Percentiles rank a stretch among this genome's conserved stretches.
These are phyloP conservation scores for Trematocara unimaculatum DNA, from an alignment of 2,113 vertebrate species.

Conservation along the genomic window DNA sequence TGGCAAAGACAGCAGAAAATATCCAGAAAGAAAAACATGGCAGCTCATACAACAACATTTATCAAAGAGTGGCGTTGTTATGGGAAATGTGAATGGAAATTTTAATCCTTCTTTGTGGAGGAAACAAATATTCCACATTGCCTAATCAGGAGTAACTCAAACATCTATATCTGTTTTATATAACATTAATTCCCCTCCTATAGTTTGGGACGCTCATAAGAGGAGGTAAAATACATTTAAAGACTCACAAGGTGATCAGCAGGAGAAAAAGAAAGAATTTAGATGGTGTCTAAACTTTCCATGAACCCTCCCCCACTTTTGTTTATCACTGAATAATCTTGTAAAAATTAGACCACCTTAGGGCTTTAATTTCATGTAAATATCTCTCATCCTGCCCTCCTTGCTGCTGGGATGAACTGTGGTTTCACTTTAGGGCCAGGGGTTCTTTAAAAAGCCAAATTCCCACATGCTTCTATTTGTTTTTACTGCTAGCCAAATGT, in stretches of 20 bases:
- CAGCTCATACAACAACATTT: background rate
- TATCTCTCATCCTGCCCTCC: background rate
- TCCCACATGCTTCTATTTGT: slow-evolving; percentile 16
- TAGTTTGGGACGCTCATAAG: background rate
- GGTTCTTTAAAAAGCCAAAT: slow-evolving; percentile 10
- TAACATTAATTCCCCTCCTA: background rate
- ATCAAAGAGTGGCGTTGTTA: background rate
- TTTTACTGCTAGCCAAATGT: background rate
- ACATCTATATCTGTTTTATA: background rate
- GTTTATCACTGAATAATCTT: background rate
- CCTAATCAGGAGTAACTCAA: background rate
- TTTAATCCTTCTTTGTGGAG: background rate
- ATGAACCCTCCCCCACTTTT: background rate
- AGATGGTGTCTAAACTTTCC: background rate
- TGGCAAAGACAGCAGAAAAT: slow-evolving; percentile 13
- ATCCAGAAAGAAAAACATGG: slow-evolving; percentile 9
- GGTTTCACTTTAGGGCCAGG: slow-evolving; percentile 19
- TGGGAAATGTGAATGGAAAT: background rate
- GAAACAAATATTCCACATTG: background rate
- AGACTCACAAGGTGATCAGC: background rate
- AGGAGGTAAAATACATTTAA: background rate
- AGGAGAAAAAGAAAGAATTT: background rate
- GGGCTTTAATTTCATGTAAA: background rate
- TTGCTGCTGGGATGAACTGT: background rate
- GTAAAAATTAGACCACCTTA: background rate